Percentiles rank a stretch among this genome's conserved stretches.
Conservation (phyloP, 2,113 vertebrate genomes). For the Phalacrocorax brasilianus region DNA sequence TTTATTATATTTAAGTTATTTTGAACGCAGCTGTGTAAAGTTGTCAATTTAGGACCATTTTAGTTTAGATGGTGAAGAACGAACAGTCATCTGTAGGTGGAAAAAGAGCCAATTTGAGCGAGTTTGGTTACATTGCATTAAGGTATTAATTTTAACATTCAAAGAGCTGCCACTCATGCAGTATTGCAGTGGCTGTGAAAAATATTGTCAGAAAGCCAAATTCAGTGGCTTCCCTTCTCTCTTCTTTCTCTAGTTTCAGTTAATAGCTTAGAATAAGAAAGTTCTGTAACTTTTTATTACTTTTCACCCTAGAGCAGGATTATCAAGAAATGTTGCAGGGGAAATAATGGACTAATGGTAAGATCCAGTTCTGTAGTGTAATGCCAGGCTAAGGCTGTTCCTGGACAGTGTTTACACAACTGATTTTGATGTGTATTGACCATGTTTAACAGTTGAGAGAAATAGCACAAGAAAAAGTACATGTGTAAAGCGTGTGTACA, state of each 20-base stretch:
- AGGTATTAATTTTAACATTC: background rate
- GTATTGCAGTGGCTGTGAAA: background rate
- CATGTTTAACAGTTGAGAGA: background rate
- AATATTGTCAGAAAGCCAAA: background rate
- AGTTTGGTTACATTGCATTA: background rate
- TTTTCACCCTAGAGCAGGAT: background rate
- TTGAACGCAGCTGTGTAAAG: background rate
- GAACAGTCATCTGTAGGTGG: background rate
- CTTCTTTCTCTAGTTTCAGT: background rate
- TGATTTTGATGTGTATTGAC: background rate
- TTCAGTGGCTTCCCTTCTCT: background rate
- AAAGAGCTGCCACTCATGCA: background rate
- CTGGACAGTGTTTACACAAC: background rate
- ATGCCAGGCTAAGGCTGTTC: background rate
- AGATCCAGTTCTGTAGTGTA: background rate
- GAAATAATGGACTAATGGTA: background rate
- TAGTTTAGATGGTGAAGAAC: background rate
- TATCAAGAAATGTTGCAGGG: background rate
- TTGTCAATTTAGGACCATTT: background rate
- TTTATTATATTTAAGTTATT: background rate
- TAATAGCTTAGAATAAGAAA: background rate
- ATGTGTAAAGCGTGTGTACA: background rate
- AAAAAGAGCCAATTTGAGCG: background rate
- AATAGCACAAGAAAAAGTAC: background rate
- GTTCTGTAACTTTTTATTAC: background rate